Evolutionary conservation across 2,113 vertebrate species (phyloP), one percentile per base, ranked within the genome.

Genomic region (Bolborhynchus lineola): DNA sequence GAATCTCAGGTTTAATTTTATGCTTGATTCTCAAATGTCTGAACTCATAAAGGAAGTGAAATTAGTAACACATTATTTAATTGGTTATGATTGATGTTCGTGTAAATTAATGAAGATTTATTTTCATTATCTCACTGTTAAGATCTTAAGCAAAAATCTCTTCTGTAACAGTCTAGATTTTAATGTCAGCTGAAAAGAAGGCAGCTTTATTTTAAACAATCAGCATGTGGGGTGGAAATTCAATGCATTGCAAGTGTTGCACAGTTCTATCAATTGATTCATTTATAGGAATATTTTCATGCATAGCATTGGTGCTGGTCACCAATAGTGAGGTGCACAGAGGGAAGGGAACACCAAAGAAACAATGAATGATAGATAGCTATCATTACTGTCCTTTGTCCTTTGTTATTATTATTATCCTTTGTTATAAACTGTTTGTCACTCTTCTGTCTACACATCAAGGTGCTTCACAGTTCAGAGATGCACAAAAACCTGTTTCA

Each of bases 31-130:
- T 93, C 70, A 93, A 81, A 75, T 86, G 74, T 67, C 86, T 86
- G 71, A 94, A 93, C 75, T 94, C 84, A 81, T 69, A 86, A 96
- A 69, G 88, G 69, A 94, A 94, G 95, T 29, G 94, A 92, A 93
- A 97, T 95, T 95, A 97, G 93, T 93, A 95, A 94, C 39, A 89
- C 24, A 88, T 93, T 79, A 92, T 41, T 77, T 72, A 79, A 96
- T 63, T 75, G 57, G 70, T 96, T 91, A 91, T 33, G 10, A 35
- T 78, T 50, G 87, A 62, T 1, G 5, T 90, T 95, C 94, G 50
- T 94, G 89, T 79, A 90, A 90, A 95, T 94, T 88, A 96, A 92
- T 29, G 33, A 67, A 96, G 44, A 92, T 9, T 6, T 80, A 75
- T 82, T 85, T 79, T 29, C 39, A n/a, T 90, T 91, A 86, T 77